These are phyloP conservation scores for Euwallacea fornicatus DNA, from an alignment of 1,140 invertebrate genomes.

Conservation along the genomic window DNA sequence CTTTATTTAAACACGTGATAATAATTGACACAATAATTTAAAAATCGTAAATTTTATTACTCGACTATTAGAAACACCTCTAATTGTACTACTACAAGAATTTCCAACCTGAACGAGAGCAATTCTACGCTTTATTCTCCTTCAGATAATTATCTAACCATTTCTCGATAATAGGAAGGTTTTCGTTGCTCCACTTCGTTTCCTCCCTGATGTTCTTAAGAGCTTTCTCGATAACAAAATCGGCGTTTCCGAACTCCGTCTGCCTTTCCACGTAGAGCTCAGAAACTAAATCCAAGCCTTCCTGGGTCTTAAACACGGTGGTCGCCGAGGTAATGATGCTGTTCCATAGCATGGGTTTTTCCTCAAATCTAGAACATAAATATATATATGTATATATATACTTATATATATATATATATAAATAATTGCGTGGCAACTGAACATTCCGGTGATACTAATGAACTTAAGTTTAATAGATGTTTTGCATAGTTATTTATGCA, in stretches of 20 bases:
- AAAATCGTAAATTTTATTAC: too few relatives aligned
- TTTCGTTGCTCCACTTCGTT: conserved; percentile 68
- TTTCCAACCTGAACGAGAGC: too few relatives aligned
- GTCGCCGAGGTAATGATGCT: conserved; percentile 70
- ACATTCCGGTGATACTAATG: neutral
- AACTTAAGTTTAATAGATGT: neutral
- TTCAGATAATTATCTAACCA: conserved; percentile 65
- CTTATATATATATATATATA: too few relatives aligned
- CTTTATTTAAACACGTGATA: too few relatives aligned
- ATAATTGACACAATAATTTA: too few relatives aligned
- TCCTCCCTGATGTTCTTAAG: conserved; percentile 69
- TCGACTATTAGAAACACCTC: too few relatives aligned
- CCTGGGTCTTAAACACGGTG: conserved; percentile 69
- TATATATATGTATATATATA: neutral
- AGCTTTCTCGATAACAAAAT: conserved; percentile 67
- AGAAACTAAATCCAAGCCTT: conserved; percentile 67
- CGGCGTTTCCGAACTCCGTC: conserved; percentile 66
- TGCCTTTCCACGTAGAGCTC: conserved; percentile 61
- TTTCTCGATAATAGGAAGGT: conserved; percentile 67
- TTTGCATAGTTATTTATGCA: neutral
- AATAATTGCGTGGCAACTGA: too few relatives aligned
- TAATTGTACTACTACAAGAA: too few relatives aligned
- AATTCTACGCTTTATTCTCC: neutral
- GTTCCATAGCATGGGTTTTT: conserved; percentile 71
- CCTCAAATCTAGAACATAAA: conserved; percentile 60